A percentile compares a stretch with the other conserved stretches of the same genome.
Evolutionary conservation across 2,113 vertebrate species (phyloP).

Genomic region (Thermophis baileyi): DNA sequence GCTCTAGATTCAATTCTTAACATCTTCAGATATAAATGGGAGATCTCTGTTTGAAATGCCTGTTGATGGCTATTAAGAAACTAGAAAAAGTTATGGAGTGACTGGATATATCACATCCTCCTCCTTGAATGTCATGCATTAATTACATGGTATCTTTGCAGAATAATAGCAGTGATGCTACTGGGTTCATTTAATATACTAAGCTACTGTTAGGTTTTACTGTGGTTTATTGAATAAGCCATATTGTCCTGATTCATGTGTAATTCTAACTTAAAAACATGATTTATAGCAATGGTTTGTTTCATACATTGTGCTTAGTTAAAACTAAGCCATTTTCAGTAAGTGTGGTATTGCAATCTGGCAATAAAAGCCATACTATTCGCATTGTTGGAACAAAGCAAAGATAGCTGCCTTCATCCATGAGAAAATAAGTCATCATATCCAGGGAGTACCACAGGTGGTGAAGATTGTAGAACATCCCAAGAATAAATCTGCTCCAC

Average conservation of each 20-base stretch:
- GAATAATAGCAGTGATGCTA: background rate
- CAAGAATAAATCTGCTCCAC: background rate
- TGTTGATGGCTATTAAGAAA: background rate
- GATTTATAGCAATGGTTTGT: background rate
- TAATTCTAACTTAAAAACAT: background rate
- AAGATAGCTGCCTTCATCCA: background rate
- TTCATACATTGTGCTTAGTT: background rate
- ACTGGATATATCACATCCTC: background rate
- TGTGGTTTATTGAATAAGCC: background rate
- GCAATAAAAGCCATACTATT: background rate
- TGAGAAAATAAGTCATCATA: background rate
- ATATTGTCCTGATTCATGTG: background rate
- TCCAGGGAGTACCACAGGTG: background rate
- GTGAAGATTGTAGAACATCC: background rate
- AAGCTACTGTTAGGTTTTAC: background rate
- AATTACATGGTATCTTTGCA: background rate
- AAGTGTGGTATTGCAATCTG: background rate
- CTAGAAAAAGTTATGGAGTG: background rate
- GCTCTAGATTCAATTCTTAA: background rate
- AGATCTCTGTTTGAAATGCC: background rate
- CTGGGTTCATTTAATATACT: background rate
- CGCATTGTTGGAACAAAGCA: background rate
- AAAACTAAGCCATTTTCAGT: background rate
- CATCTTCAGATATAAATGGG: background rate
- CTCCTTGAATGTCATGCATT: background rate